A percentile compares a stretch with the other conserved stretches of the same genome.
Conservation (phyloP, 2,888 invertebrate species). For the Drosophila peninsularis region DNA sequence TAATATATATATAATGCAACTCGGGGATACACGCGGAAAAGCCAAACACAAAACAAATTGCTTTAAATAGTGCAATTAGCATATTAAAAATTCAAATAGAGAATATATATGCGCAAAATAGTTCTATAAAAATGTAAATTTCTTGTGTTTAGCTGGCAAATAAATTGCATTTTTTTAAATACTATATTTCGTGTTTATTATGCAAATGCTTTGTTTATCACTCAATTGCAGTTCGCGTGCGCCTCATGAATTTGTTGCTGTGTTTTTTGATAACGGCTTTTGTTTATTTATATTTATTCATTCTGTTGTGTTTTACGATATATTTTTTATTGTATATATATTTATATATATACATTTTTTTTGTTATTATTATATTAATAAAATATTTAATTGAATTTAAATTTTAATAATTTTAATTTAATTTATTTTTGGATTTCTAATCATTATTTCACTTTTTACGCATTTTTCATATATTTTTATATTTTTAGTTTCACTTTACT, state of each 20-base stretch:
- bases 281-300: neutral
- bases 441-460: neutral
- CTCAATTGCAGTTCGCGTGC: neutral
- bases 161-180: neutral
- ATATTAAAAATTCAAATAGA: neutral
- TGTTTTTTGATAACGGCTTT: neutral
- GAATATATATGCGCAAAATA: neutral
- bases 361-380: no score
- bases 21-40: slow-evolving; percentile 41
- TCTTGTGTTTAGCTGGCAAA: neutral
- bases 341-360: neutral
- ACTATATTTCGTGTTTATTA: slow-evolving; percentile 8
- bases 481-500: neutral
- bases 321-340: neutral
- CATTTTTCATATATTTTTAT: neutral
- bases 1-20: slow-evolving; percentile 12
- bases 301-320: neutral
- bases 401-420: neutral
- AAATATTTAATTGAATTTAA: no score
- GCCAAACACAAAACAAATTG: slow-evolving; percentile 19
- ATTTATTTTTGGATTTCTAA: neutral
- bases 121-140: slow-evolving; percentile 15
- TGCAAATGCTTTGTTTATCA: slow-evolving; percentile 6
- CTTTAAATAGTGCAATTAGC: slow-evolving; percentile 35
- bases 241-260: neutral